Percentiles rank a stretch among this genome's conserved stretches.
phyloP scores from a whole-genome alignment of 2,797 vertebrate genomes.

The Megaceryle alcyon region DNA sequence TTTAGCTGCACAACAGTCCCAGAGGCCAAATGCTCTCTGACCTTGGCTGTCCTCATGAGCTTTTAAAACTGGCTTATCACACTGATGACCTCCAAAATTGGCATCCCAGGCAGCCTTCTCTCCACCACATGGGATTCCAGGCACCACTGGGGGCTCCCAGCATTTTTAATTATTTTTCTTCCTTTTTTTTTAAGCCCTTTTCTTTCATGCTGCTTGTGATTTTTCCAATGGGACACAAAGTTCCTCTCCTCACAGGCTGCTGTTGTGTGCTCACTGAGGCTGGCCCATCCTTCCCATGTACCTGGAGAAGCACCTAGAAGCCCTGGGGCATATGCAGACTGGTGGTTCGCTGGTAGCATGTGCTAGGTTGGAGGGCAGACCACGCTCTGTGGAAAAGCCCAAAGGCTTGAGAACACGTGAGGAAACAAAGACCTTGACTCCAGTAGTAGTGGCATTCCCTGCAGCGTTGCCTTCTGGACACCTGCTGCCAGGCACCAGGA shows the following conservation, averaged over 20 bases:
- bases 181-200: neutral
- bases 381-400: neutral
- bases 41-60: constrained; percentile 48
- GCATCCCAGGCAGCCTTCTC: neutral
- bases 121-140: neutral
- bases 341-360: neutral
- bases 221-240: neutral
- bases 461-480: neutral
- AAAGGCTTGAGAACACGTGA: accelerated
- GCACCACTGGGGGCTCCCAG: neutral
- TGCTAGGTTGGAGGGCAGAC: neutral
- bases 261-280: neutral
- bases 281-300: neutral
- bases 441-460: neutral
- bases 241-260: neutral
- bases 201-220: neutral
- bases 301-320: neutral
- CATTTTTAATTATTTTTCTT: constrained; percentile 58
- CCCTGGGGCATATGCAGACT: neutral
- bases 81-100: neutral
- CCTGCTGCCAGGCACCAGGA: neutral
- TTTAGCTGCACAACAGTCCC: neutral
- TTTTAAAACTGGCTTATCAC: constrained; percentile 40
- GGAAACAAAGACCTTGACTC: neutral
- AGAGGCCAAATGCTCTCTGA: neutral